A percentile compares a stretch with the other conserved stretches of the same genome.
These are phyloP conservation scores for Oxyscelio sp. DNA, from an alignment of 2,888 invertebrate species.

Conservation along the genomic window DNA sequence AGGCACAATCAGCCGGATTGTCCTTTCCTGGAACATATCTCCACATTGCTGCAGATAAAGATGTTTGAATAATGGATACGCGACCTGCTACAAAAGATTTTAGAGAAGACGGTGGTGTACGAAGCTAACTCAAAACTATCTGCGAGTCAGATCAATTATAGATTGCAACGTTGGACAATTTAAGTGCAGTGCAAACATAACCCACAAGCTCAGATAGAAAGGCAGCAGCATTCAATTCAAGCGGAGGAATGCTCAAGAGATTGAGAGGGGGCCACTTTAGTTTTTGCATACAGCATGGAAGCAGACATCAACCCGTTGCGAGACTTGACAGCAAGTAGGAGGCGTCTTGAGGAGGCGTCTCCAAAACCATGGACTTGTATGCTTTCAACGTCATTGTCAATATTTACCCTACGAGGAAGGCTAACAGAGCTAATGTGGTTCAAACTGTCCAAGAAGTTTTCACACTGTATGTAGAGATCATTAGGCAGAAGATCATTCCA, in stretches of 20 bases:
- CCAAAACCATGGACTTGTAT: too few species aligned
- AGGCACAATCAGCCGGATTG: conserved; percentile 22
- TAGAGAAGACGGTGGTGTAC: background rate
- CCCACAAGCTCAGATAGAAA: background rate
- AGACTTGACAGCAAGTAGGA: too few species aligned
- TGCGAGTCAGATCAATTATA: conserved; percentile 5
- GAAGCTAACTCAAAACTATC: background rate
- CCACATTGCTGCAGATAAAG: background rate
- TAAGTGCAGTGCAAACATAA: background rate
- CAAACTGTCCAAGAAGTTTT: background rate
- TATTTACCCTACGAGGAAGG: too few species aligned
- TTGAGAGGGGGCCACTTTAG: conserved; percentile 11
- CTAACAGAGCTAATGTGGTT: background rate
- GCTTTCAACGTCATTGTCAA: too few species aligned
- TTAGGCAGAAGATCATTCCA: background rate
- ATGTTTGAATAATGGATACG: background rate
- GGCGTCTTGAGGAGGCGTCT: background rate
- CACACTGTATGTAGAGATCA: background rate
- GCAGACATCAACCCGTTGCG: background rate
- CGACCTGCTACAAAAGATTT: background rate
- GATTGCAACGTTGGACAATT: background rate
- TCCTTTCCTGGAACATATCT: background rate
- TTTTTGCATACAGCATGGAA: conserved; percentile 4
- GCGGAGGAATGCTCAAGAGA: background rate
- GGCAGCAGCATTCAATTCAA: conserved; percentile 1